Base-by-base conservation (phyloP, 35 echinoderm and acorn worm genomes). In the Hemicentrotus pulcherrimus region DNA sequence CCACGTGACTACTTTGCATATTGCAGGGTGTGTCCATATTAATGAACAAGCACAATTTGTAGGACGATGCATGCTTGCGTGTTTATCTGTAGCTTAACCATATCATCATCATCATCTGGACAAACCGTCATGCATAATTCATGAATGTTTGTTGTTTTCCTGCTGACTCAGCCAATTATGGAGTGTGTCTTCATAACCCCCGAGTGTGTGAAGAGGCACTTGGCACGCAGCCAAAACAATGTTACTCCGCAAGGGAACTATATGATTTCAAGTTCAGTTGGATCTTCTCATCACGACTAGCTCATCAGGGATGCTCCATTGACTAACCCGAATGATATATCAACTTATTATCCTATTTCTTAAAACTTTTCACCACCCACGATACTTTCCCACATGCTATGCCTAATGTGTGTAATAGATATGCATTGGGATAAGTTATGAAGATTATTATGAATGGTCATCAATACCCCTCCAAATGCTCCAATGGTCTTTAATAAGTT, bases 151-250 rank as follows among this genome's bases (percentile, higher is more conserved):
- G 91, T 93, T 93, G 91, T 93, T 93, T 93, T 93, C 91, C 46
- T 93, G 91, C 91, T 93, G 91, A 93, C 91, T 93, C 91, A 58
- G 48, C 91, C 91, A 93, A 93, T 93, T 93, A 93, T 93, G 88
- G 16, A 59, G 91, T 93, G 47, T 93, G 91, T 50, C 91, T 93
- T 93, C 91, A 46, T 48, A 93, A 90, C 88, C 32, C 31, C 32
- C 32, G 88, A 46, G 30, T 93, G 91, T 93, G 91, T 93, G 91
- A 93, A 93, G 91, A 93, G 91, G 91, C 91, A 93, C 91, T 93
- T 93, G 91, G 91, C 91, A 46, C 28, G 46, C 91, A 58, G 91
- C 91, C 91, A 93, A 93, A 93, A 93, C 91, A 93, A 93, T 93
- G 91, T 93, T 93, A 47, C 91, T 93, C 32, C 91, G 91, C 91